Percentiles rank a stretch among this genome's conserved stretches.
These are phyloP conservation scores for Drosophila kambysellisi DNA, from an alignment of 2,888 invertebrate species.

Conservation along the genomic window DNA sequence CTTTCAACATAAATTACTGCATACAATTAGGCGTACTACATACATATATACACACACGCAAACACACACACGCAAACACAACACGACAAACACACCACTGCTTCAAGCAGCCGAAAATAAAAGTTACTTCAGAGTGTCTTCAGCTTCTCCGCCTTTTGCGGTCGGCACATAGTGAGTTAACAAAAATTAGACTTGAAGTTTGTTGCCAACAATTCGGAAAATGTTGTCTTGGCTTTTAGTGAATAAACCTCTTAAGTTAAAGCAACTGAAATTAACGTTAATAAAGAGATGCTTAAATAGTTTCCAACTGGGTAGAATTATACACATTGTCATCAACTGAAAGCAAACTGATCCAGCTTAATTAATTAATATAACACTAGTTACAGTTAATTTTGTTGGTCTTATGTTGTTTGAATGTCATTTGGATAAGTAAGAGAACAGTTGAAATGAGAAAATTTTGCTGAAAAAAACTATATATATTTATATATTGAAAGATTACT, in stretches of 20 bases:
- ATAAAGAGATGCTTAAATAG: conserved; percentile 38
- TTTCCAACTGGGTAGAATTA: conserved; percentile 5
- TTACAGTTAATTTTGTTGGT: neutral
- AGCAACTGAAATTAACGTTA: conserved; percentile 62
- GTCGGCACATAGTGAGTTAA: conserved; percentile 49
- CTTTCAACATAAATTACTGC: conserved; percentile 73
- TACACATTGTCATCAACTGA: neutral
- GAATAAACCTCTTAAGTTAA: conserved; percentile 52
- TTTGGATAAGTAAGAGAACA: neutral
- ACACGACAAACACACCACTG: neutral
- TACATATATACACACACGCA: neutral
- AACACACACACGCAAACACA: neutral
- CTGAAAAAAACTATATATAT: neutral
- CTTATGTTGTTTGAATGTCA: neutral
- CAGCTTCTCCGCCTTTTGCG: conserved; percentile 2
- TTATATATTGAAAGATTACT: neutral
- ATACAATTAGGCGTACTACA: conserved; percentile 54
- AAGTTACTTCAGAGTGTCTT: conserved; percentile 30
- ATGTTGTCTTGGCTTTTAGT: conserved; percentile 46
- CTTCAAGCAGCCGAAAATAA: conserved; percentile 13
- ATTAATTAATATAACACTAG: neutral
- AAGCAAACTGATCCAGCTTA: neutral
- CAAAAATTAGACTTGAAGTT: conserved; percentile 67
- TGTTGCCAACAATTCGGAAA: conserved; percentile 47
- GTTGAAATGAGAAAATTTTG: neutral